Percentiles rank a stretch among this genome's conserved stretches.
Conservation (phyloP, 2,888 invertebrate species). For the Drosophila fungiperda region DNA sequence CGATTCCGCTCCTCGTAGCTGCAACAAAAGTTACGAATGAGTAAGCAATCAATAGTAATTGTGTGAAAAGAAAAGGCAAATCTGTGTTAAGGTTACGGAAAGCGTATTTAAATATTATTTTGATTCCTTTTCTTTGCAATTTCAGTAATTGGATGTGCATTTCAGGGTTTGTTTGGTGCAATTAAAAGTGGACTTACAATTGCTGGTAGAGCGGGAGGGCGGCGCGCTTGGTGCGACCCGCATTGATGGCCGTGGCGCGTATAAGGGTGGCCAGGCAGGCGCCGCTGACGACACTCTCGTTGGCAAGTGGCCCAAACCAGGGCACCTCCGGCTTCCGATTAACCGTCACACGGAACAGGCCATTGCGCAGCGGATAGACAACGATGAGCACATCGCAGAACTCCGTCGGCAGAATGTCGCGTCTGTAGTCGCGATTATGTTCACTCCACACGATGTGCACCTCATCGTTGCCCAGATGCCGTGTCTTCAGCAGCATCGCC, state of each 20-base stretch:
- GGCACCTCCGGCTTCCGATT: slow-evolving; percentile 94
- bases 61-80: no score
- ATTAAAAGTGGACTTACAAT: slow-evolving; percentile 88
- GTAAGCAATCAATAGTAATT: neutral
- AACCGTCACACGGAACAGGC: slow-evolving; percentile 94
- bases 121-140: neutral
- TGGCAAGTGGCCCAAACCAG: slow-evolving; percentile 98
- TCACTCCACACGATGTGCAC: slow-evolving; percentile 99
- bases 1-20: slow-evolving; percentile 97
- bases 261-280: slow-evolving; percentile 92
- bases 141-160: neutral
- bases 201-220: slow-evolving; percentile 96
- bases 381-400: slow-evolving; percentile 99
- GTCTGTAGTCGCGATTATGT: slow-evolving; percentile 96
- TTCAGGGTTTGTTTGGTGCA: neutral
- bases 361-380: slow-evolving; percentile 96
- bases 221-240: slow-evolving; percentile 95
- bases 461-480: slow-evolving; percentile 98
- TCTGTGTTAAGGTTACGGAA: neutral
- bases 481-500: slow-evolving; percentile 95
- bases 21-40: slow-evolving; percentile 38
- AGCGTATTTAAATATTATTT: neutral
- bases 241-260: slow-evolving; percentile 95
- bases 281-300: slow-evolving; percentile 90
- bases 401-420: slow-evolving; percentile 99